Evolutionary conservation across 2,797 vertebrate species (phyloP).

Genomic region (Avahi laniger): DNA sequence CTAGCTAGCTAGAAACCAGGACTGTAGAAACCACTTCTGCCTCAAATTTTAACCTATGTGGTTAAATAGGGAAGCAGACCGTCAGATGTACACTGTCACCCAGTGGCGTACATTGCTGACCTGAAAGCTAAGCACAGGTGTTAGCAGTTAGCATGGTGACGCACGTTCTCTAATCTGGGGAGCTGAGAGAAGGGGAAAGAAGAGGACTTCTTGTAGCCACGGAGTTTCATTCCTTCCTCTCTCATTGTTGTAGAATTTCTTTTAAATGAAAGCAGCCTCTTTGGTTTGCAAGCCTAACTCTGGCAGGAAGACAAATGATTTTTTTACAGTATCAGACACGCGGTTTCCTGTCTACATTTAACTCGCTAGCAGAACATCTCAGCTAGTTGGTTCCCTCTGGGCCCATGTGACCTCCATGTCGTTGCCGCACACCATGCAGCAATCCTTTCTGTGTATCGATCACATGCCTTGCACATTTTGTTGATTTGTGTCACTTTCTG

Average conservation of each 20-base stretch:
- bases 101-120: rapidly evolving
- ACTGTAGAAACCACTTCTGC: constrained; percentile 33
- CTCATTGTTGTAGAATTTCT: constrained; percentile 77
- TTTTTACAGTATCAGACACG: constrained; percentile 92
- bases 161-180: background rate
- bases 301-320: constrained; percentile 87
- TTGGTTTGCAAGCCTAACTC: constrained; percentile 82
- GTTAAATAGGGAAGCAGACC: background rate
- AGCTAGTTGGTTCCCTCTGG: constrained; percentile 86
- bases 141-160: too few species aligned
- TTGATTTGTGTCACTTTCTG: background rate
- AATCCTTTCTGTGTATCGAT: constrained; percentile 65
- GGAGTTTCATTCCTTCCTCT: background rate
- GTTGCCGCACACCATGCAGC: constrained; percentile 74
- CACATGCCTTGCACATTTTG: background rate
- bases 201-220: background rate
- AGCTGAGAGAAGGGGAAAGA: background rate
- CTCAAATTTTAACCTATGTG: background rate
- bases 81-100: background rate
- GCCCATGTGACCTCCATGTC: constrained; percentile 83
- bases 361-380: constrained; percentile 91
- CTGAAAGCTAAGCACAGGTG: background rate
- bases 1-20: background rate
- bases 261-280: constrained; percentile 86
- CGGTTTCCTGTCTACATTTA: constrained; percentile 98